A percentile compares a stretch with the other conserved stretches of the same genome.
phyloP scores from a whole-genome alignment of 2,797 vertebrate genomes.

The Yasuhikotakia modesta region DNA sequence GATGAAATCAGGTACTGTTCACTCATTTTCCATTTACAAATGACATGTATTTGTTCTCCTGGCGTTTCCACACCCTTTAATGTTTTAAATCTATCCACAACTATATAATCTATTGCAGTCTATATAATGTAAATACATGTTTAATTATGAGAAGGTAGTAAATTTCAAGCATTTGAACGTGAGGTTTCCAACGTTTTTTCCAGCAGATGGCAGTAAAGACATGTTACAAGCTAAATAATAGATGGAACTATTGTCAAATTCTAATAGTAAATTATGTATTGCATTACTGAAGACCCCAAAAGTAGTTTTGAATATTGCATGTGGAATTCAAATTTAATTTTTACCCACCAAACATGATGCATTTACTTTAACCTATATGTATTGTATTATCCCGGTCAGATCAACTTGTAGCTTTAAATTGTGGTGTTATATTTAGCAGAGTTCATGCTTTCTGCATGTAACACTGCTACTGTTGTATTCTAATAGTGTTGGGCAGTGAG shows the following conservation, averaged over 20 bases:
- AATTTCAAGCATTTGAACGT: neutral
- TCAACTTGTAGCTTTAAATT: neutral
- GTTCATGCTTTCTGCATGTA: neutral
- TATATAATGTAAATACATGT: no score
- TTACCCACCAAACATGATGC: neutral
- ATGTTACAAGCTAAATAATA: neutral
- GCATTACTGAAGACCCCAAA: no score
- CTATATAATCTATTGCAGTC: no score
- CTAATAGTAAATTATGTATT: no score
- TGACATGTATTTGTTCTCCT: neutral
- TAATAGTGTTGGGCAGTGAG: neutral
- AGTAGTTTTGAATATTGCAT: neutral
- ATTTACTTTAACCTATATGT: neutral
- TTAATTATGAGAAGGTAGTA: no score
- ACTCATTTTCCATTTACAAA: constrained; percentile 52
- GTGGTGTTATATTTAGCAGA: constrained; percentile 19
- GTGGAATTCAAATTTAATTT: neutral
- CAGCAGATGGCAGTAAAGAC: constrained; percentile 69
- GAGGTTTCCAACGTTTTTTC: constrained; percentile 23
- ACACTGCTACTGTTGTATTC: constrained; percentile 11
- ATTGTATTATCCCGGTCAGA: neutral
- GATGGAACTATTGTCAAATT: no score
- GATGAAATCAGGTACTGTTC: constrained; percentile 73
- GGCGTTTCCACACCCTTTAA: no score
- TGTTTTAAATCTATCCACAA: no score